These are phyloP conservation scores for Resseliella maxima DNA, from an alignment of 2,888 invertebrate genomes.

Conservation along the genomic window DNA sequence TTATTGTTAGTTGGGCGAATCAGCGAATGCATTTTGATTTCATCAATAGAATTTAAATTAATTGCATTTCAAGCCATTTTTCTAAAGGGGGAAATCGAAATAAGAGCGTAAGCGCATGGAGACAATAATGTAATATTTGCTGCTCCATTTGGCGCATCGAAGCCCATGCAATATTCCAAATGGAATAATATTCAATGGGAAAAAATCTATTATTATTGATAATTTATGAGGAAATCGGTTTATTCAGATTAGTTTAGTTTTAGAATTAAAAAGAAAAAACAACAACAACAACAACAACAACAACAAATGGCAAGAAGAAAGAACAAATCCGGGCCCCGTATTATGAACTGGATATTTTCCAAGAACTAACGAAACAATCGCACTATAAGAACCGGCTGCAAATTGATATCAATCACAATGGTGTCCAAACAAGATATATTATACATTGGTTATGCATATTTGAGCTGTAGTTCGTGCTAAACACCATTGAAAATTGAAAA, in stretches of 20 bases:
- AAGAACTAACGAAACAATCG: neutral
- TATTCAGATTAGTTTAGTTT: neutral
- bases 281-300: too few species aligned
- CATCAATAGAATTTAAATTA: too few species aligned
- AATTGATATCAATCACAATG: neutral
- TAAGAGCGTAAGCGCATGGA: neutral
- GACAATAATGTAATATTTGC: neutral
- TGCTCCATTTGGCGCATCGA: neutral
- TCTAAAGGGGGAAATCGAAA: neutral
- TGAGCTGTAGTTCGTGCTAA: neutral
- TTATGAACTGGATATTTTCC: neutral
- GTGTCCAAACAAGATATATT: neutral
- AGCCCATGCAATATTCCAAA: neutral
- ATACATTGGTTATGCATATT: neutral
- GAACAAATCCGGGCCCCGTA: too few species aligned
- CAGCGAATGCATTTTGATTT: too few species aligned
- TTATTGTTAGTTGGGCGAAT: too few species aligned
- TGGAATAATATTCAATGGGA: neutral
- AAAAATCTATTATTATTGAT: neutral
- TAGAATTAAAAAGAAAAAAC: neutral
- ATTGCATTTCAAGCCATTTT: constrained; percentile 6
- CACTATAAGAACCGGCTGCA: neutral
- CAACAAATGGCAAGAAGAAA: too few species aligned
- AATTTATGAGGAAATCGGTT: neutral
- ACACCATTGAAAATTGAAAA: neutral